Evolutionary conservation across 2,797 vertebrate species (phyloP).

Genomic region (Takifugu rubripes): DNA sequence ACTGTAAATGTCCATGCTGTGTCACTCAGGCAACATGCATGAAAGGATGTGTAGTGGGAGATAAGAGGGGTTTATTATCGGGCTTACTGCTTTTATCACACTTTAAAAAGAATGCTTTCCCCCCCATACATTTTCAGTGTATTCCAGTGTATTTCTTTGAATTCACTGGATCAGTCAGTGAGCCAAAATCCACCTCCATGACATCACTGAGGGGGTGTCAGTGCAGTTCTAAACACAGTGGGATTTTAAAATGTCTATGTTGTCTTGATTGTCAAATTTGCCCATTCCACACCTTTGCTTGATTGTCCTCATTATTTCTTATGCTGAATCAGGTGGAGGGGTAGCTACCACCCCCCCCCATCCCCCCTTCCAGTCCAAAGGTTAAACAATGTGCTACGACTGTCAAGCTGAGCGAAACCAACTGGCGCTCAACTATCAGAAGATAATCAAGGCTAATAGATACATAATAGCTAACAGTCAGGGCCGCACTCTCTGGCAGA

Average conservation of each 20-base stretch:
- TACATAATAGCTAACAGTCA: slow-evolving; percentile 95
- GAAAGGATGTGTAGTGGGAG: slow-evolving; percentile 61
- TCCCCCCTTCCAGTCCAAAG: slow-evolving; percentile 80
- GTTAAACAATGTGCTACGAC: slow-evolving; percentile 92
- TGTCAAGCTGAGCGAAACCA: slow-evolving; percentile 96
- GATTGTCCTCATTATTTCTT: slow-evolving; percentile 79
- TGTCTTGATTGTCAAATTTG: slow-evolving; percentile 72
- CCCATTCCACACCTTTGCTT: slow-evolving; percentile 54
- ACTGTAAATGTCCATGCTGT: slow-evolving; percentile 68
- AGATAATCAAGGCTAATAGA: slow-evolving; percentile 98
- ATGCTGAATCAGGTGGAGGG: slow-evolving; percentile 70
- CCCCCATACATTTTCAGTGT: slow-evolving; percentile 13
- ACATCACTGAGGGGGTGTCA: slow-evolving; percentile 21
- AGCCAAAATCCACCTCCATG: slow-evolving; percentile 15
- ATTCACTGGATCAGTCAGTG: slow-evolving; percentile 13
- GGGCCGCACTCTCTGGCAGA: slow-evolving; percentile 84
- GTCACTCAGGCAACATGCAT: slow-evolving; percentile 65
- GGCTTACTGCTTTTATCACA: slow-evolving; percentile 37
- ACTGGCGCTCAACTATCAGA: slow-evolving; percentile 89
- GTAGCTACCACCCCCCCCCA: slow-evolving; percentile 37
- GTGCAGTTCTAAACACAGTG: slow-evolving; percentile 9
- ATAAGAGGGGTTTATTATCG: slow-evolving; percentile 61
- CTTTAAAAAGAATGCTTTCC: slow-evolving; percentile 14
- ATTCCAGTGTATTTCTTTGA: slow-evolving; percentile 3
- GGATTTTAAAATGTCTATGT: slow-evolving; percentile 67